These are phyloP conservation scores for Tetranychus truncatus DNA, from an alignment of 2,888 invertebrate species.

Conservation along the genomic window DNA sequence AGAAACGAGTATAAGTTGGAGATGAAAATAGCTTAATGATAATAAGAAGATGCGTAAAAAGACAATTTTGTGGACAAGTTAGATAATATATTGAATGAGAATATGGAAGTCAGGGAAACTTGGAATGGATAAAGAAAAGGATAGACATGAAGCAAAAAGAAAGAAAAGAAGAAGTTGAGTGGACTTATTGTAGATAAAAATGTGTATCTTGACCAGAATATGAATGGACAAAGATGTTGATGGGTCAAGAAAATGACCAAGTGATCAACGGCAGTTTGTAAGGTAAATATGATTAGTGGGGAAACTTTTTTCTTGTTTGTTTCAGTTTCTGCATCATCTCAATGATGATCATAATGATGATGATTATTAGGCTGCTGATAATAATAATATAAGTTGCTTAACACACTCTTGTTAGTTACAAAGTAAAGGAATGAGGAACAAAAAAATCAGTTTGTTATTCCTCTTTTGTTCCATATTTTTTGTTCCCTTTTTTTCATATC, in stretches of 20 bases:
- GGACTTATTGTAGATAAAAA: not conserved
- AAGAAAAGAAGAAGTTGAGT: not conserved
- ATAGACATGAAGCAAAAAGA: not conserved
- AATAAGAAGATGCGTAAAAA: too few species aligned
- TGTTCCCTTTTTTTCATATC: too few species aligned
- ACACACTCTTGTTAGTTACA: not conserved
- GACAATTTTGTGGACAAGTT: too few species aligned
- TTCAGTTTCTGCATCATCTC: not conserved
- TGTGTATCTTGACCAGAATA: not conserved
- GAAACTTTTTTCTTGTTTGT: not conserved
- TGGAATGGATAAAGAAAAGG: not conserved
- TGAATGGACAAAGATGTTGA: not conserved
- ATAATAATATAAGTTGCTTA: not conserved
- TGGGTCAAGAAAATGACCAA: not conserved
- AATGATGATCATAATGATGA: not conserved
- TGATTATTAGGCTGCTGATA: not conserved
- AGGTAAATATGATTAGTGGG: not conserved
- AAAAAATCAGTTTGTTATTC: too few species aligned
- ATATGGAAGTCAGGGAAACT: not conserved
- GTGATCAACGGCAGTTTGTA: not conserved
- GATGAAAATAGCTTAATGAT: too few species aligned
- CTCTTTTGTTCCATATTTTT: too few species aligned
- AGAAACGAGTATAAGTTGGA: too few species aligned
- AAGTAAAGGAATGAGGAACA: too few species aligned
- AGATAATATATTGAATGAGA: too few species aligned